phyloP scores from a whole-genome alignment of 2,888 invertebrate species.

The Alsophila aescularia region DNA sequence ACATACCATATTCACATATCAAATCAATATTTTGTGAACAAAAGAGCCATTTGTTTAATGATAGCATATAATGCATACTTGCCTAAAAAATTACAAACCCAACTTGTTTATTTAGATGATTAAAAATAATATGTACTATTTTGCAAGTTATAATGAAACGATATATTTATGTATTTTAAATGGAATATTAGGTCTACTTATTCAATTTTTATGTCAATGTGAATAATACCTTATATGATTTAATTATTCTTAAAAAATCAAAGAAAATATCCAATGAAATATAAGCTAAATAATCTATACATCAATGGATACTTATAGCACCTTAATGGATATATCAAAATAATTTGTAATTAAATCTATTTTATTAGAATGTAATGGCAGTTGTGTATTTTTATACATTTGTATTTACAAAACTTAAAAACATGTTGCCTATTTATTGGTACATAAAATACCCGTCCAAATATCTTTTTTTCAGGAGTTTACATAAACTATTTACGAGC shows the following conservation, averaged over 20 bases:
- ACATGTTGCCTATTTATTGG: background rate
- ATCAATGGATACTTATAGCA: no score
- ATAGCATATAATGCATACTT: slow-evolving; percentile 70
- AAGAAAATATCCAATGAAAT: no score
- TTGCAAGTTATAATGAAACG: background rate
- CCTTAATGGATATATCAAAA: no score
- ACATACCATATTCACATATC: slow-evolving; percentile 6
- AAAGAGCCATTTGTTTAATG: slow-evolving; percentile 15
- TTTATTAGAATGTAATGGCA: no score
- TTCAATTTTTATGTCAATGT: no score
- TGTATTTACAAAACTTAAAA: background rate
- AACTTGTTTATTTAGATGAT: background rate
- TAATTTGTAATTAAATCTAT: no score
- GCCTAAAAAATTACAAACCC: slow-evolving; percentile 45
- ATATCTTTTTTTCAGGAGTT: slow-evolving; percentile 14
- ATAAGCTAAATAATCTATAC: no score
- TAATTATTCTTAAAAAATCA: no score
- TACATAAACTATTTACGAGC: slow-evolving; percentile 12
- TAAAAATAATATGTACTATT: background rate
- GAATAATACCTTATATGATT: no score
- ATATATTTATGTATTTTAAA: no score
- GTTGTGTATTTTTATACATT: slow-evolving; percentile 1
- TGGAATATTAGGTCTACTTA: no score
- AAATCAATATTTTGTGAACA: slow-evolving; percentile 17
- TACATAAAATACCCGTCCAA: slow-evolving; percentile 56